Conservation (phyloP, 2,113 vertebrate genomes). For the Nyctibius bracteatus region DNA sequence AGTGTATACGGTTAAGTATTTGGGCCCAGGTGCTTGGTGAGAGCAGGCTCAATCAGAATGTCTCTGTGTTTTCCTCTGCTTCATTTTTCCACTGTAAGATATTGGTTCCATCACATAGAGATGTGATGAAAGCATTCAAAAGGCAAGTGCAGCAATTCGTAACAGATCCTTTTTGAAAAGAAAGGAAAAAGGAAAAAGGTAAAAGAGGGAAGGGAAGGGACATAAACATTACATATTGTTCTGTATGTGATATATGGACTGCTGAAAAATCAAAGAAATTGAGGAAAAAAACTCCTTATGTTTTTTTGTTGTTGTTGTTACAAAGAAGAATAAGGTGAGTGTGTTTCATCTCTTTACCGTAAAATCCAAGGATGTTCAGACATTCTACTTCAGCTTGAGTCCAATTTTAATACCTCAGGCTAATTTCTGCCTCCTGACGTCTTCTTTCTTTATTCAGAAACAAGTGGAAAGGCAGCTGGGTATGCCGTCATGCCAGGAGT, state of each 20-base stretch:
- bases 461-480: constrained; percentile 7
- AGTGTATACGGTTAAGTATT: neutral
- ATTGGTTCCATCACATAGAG: neutral
- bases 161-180: neutral
- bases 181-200: neutral
- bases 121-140: neutral
- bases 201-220: neutral
- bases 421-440: constrained; percentile 11
- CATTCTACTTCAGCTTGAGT: neutral
- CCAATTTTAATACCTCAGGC: neutral
- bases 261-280: neutral
- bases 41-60: neutral
- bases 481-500: constrained; percentile 6
- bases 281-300: neutral
- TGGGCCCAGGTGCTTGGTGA: neutral
- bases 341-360: neutral
- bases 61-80: neutral
- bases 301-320: neutral
- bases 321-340: neutral
- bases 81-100: neutral
- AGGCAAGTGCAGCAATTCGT: neutral
- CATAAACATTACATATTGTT: neutral
- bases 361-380: neutral
- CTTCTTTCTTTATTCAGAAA: neutral
- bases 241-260: neutral